Percentiles rank a stretch among this genome's conserved stretches.
phyloP scores from a whole-genome alignment of 92 coral and sea anemone species.

The Bergia puertoricense region DNA sequence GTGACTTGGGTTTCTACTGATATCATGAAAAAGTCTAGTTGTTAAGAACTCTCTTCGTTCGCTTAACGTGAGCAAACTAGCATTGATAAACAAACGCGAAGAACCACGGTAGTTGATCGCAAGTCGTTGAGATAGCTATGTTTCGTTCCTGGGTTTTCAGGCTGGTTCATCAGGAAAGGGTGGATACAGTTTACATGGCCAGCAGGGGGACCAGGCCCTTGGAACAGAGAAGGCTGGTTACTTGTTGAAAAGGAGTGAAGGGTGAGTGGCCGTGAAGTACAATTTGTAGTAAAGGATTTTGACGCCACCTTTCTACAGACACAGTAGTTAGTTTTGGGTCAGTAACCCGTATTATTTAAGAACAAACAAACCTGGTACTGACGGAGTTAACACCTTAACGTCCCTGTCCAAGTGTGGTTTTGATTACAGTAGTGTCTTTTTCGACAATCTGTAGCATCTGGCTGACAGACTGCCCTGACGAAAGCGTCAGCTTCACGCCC shows the following conservation, averaged over 20 bases:
- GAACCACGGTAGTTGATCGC: too few relatives aligned
- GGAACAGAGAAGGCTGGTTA: conserved; percentile 89
- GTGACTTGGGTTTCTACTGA: too few relatives aligned
- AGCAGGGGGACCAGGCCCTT: conserved; percentile 89
- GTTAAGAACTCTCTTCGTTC: too few relatives aligned
- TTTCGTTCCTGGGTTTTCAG: conserved; percentile 31
- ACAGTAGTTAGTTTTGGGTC: neutral
- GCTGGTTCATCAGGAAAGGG: conserved; percentile 59
- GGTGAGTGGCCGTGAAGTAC: conserved; percentile 53
- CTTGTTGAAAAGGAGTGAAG: conserved; percentile 90
- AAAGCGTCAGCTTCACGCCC: too few relatives aligned
- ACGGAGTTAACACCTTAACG: neutral
- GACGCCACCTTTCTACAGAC: too few relatives aligned
- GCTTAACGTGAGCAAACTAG: too few relatives aligned
- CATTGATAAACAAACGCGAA: too few relatives aligned
- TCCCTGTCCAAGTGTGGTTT: too few relatives aligned
- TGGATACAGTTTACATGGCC: conserved; percentile 93
- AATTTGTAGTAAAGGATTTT: neutral
- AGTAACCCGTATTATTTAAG: neutral
- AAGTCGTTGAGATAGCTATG: neutral
- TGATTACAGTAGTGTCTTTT: too few relatives aligned
- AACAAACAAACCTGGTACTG: neutral
- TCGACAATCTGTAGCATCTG: too few relatives aligned
- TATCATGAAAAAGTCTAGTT: too few relatives aligned
- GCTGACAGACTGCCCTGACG: too few relatives aligned